These are phyloP conservation scores for Conops quadrifasciatus DNA, from an alignment of 2,888 invertebrate species.

Conservation along the genomic window DNA sequence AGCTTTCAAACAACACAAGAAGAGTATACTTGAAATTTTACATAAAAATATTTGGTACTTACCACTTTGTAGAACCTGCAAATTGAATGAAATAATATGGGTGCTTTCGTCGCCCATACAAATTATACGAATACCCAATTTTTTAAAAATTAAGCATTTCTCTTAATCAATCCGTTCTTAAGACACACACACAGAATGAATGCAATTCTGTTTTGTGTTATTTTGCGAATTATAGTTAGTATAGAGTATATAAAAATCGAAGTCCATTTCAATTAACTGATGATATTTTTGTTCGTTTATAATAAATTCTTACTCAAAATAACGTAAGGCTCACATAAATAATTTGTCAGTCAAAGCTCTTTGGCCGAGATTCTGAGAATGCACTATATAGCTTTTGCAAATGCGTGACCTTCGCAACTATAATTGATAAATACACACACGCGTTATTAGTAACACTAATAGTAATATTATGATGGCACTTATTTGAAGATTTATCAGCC, in stretches of 20 bases:
- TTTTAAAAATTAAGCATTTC: conserved; percentile 9
- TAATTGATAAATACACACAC: background rate
- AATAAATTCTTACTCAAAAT: conserved; percentile 49
- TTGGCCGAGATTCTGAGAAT: conserved; percentile 60
- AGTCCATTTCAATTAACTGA: conserved; percentile 63
- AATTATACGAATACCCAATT: conserved; percentile 20
- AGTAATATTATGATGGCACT: background rate
- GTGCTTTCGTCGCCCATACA: conserved; percentile 5
- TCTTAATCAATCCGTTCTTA: background rate
- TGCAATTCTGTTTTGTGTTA: conserved; percentile 34
- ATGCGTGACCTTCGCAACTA: background rate
- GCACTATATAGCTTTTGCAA: conserved; percentile 33
- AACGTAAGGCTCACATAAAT: conserved; percentile 49
- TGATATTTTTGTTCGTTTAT: conserved; percentile 66
- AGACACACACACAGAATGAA: too few relatives aligned
- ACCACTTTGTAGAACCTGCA: conserved; percentile 32
- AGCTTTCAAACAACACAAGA: conserved; percentile 9
- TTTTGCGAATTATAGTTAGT: conserved; percentile 31
- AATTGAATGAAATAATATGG: conserved; percentile 24
- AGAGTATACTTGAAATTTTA: conserved; percentile 5
- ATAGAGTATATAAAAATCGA: conserved; percentile 59
- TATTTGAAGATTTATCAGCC: too few relatives aligned
- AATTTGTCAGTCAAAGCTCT: conserved; percentile 64
- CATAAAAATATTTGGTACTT: conserved; percentile 32
- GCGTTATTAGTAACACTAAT: background rate